Conservation (phyloP, 2,888 invertebrate species). For the Ochlodes sylvanus region DNA sequence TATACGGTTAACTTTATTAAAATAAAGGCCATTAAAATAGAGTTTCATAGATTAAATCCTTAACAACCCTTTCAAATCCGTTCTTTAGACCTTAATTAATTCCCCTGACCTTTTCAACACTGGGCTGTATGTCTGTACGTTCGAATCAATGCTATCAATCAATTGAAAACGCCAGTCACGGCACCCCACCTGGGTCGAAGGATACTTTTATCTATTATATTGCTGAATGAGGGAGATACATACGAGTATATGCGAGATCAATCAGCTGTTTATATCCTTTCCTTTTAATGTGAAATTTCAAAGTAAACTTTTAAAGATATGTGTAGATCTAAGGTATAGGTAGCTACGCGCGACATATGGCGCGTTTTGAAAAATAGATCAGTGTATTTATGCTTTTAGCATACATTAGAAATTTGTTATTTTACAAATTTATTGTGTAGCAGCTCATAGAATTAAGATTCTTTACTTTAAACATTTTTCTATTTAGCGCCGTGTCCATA, state of each 20-base stretch:
- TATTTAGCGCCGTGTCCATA: too few relatives aligned
- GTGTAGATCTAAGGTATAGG: too few relatives aligned
- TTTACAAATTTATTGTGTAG: too few relatives aligned
- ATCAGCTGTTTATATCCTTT: background rate
- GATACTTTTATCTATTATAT: background rate
- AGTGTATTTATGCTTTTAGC: too few relatives aligned
- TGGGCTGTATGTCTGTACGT: background rate
- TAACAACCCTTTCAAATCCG: conserved; percentile 4
- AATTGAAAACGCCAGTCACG: conserved; percentile 21
- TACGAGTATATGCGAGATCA: background rate
- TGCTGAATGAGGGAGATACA: background rate
- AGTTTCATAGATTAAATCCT: conserved; percentile 5
- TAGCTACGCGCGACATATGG: too few relatives aligned
- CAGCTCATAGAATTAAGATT: too few relatives aligned
- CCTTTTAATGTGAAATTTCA: too few relatives aligned
- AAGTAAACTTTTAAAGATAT: too few relatives aligned
- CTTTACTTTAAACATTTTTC: too few relatives aligned
- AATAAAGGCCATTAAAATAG: background rate
- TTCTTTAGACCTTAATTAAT: conserved; percentile 9
- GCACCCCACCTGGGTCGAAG: conserved; percentile 1
- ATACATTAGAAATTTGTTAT: too few relatives aligned
- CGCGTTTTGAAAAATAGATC: too few relatives aligned
- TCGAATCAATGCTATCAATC: conserved; percentile 10
- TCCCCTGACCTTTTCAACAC: conserved; percentile 3
- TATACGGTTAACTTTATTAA: background rate